A percentile compares a stretch with the other conserved stretches of the same genome.
Conservation (phyloP, 2,888 invertebrate genomes). For the Lobophora halterata region DNA sequence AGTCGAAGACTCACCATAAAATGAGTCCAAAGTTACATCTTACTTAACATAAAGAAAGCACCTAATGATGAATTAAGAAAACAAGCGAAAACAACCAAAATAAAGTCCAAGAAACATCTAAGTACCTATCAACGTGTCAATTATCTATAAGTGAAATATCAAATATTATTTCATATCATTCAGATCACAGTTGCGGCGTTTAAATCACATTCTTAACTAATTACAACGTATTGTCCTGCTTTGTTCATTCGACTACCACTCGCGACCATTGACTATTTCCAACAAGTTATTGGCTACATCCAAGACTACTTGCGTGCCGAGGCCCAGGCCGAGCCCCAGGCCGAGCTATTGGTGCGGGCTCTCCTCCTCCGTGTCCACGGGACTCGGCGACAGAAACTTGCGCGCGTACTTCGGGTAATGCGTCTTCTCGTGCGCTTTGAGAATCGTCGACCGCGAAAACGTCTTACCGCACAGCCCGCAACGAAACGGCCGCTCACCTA, state of each 20-base stretch:
- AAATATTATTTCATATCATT: conserved; percentile 81
- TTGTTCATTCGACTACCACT: conserved; percentile 69
- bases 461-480: conserved; percentile 95
- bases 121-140: conserved; percentile 64
- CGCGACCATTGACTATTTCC: conserved; percentile 59
- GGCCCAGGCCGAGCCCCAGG: conserved; percentile 43
- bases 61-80: conserved; percentile 57
- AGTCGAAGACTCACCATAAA: conserved; percentile 46
- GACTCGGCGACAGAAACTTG: conserved; percentile 93
- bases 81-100: conserved; percentile 44
- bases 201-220: conserved; percentile 80
- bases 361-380: conserved; percentile 91
- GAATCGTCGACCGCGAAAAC: conserved; percentile 93
- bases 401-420: conserved; percentile 95
- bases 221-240: conserved; percentile 77
- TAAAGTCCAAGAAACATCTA: conserved; percentile 50
- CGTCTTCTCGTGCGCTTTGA: conserved; percentile 96
- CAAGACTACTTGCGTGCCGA: conserved; percentile 44
- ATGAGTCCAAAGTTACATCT: conserved; percentile 57
- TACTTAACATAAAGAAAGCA: conserved; percentile 73
- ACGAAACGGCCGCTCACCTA: conserved; percentile 92
- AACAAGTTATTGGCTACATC: conserved; percentile 47
- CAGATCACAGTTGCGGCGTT: conserved; percentile 82
- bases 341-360: conserved; percentile 84
- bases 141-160: conserved; percentile 80